Evolutionary conservation across 2,888 invertebrate species (phyloP), one percentile per base, ranked within the genome.

Genomic region (Fragum sueziense): DNA sequence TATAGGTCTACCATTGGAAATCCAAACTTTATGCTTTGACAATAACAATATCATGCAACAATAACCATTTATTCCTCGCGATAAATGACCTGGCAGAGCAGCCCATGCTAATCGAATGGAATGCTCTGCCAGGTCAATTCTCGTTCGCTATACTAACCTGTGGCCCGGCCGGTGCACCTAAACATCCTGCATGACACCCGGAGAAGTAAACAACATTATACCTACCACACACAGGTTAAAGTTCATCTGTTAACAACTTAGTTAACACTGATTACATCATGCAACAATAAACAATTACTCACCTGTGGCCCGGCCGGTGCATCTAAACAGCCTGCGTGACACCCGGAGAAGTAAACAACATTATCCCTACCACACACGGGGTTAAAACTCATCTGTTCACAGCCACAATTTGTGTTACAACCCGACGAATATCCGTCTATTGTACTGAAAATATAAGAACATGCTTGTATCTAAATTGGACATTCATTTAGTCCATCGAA

Each of bases 111-210:
- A n/a, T n/a, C n/a, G n/a, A n/a, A n/a, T n/a, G n/a, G n/a, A n/a
- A n/a, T n/a, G n/a, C n/a, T n/a, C n/a, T n/a, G n/a, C n/a, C n/a
- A n/a, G n/a, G n/a, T n/a, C n/a, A n/a, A n/a, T n/a, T n/a, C n/a
- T n/a, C n/a, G n/a, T n/a, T n/a, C n/a, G n/a, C n/a, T n/a, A n/a
- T n/a, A n/a, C n/a, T n/a, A 71, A 78, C 84, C 70, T 70, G 76
- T n/a, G 80, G 78, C 59, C 54, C 70, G 9, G 74, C n/a, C 9
- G 85, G 72, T 14, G 76, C 57, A 4, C 59, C 62, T n/a, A 41
- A 34, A 78, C 88, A 89, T 0, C 88, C 88, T 22, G 88, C 88
- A 61, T 89, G 87, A 52, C 88, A 89, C 0, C 88, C 87, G 7
- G 88, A 88, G 54, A 85, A 87, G 65, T 87, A 89, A 17, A 84